Conservation (phyloP, 1,140 invertebrate genomes). For the Pseudomyrmex cubaensis region DNA sequence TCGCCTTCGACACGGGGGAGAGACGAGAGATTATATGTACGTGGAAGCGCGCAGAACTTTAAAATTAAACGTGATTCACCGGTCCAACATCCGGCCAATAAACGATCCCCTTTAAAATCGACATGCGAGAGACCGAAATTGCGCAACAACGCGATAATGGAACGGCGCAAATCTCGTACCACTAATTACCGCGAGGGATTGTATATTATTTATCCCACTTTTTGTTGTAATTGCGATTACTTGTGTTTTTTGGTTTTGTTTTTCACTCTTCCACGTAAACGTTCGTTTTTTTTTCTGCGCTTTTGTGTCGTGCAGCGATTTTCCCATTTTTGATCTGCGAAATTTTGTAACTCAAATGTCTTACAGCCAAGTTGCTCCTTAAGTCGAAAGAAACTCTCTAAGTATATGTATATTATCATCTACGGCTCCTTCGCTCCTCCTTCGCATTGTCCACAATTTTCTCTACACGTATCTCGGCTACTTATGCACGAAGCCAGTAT, state of each 20-base stretch:
- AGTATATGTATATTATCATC: background rate
- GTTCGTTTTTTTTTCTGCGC: too few species aligned
- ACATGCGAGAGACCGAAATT: constrained; percentile 16
- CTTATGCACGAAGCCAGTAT: constrained; percentile 32
- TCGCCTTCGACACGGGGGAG: constrained; percentile 39
- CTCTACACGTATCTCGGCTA: background rate
- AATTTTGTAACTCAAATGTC: too few species aligned
- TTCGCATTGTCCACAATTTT: constrained; percentile 36
- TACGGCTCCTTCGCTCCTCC: too few species aligned
- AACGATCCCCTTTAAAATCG: constrained; percentile 62
- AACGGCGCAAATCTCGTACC: background rate
- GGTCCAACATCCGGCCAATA: constrained; percentile 56
- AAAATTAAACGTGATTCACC: constrained; percentile 75
- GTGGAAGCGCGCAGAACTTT: constrained; percentile 55
- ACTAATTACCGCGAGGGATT: background rate
- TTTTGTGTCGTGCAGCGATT: too few species aligned
- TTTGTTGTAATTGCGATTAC: too few species aligned
- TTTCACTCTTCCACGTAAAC: too few species aligned
- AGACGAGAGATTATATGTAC: constrained; percentile 37
- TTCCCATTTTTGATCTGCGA: too few species aligned
- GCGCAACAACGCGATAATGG: constrained; percentile 13
- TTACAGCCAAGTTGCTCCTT: too few species aligned
- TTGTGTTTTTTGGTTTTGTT: too few species aligned
- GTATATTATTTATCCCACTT: too few species aligned
- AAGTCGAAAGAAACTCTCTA: too few species aligned